Evolutionary conservation across 2,888 invertebrate genomes (phyloP), one percentile per base, ranked within the genome.

Genomic region (Exephanes ischioxanthus): DNA sequence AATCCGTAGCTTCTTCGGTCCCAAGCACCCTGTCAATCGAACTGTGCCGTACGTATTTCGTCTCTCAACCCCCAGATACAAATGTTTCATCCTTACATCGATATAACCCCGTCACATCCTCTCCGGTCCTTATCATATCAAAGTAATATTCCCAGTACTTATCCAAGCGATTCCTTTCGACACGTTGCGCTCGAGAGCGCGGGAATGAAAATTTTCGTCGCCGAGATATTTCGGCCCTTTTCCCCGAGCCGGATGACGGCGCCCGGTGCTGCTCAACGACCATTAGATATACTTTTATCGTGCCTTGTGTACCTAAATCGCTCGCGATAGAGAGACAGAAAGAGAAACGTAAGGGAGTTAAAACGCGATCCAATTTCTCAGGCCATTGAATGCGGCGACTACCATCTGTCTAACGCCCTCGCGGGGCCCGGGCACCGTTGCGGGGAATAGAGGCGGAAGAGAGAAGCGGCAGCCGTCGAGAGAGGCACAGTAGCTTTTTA

Each of bases 361-460:
- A 93, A 94, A 94, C 92, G 93, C 93, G 92, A 94, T 94, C 94
- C 93, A 94, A 94, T 94, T 94, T 94, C 93, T 94, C 94, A 94
- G 94, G 92, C 93, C 94, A 94, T 94, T 94, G 94, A 94, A 91
- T 93, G 93, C 93, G 93, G 92, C 93, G 93, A 93, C 92, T 93
- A 91, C 93, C 94, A 94, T 94, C 94, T 94, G 94, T 94, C 94
- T 93, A 92, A 92, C 92, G 92, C 91, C 87, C 90, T 89, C 88
- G 90, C 90, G 89, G 89, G 61, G 70, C 26, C 63, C 68, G 51
- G 53, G 79, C 85, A 80, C 72, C 16, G 66, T 67, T 48, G 30
- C 66, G 73, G 61, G 26, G 37, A 55, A 51, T 22, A 68, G 14
- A 48, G 55, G 22, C 19, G 51, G 76, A 55, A 63, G 71, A 75